These are phyloP conservation scores for Drosophila monieri DNA, from an alignment of 2,888 invertebrate species.

Conservation along the genomic window DNA sequence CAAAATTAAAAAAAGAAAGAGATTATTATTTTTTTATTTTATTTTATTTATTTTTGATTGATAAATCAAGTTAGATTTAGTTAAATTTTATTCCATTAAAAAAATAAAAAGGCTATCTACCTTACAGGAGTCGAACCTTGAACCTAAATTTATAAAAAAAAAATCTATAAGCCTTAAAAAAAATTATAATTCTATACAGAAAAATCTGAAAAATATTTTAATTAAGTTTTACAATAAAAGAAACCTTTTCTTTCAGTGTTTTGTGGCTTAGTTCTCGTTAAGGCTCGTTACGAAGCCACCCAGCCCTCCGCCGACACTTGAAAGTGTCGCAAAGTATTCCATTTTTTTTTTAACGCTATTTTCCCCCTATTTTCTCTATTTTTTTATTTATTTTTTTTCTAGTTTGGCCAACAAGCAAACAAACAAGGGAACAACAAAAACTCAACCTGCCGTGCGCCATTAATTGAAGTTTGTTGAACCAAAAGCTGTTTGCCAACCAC, in stretches of 20 bases:
- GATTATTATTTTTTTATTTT: too few species aligned
- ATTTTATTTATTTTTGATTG: too few species aligned
- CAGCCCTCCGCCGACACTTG: conserved; percentile 54
- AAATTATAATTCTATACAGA: too few species aligned
- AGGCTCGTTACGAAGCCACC: conserved; percentile 62
- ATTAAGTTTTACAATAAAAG: background rate
- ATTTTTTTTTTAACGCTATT: conserved; percentile 22
- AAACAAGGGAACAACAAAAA: conserved; percentile 63
- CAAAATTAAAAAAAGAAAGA: too few species aligned
- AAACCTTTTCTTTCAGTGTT: background rate
- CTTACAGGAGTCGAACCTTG: too few species aligned
- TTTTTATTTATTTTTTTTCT: conserved; percentile 41
- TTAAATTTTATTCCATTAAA: too few species aligned
- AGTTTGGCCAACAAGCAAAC: conserved; percentile 57
- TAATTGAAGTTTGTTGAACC: conserved; percentile 79
- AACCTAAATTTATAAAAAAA: too few species aligned
- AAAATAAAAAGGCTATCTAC: too few species aligned
- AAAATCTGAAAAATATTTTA: too few species aligned
- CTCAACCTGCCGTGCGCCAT: conserved; percentile 57
- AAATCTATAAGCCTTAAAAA: too few species aligned
- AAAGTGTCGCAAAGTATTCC: conserved; percentile 61
- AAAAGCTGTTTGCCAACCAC: conserved; percentile 69
- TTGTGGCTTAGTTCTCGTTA: conserved; percentile 20
- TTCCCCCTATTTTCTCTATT: conserved; percentile 15
- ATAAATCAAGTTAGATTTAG: too few species aligned